Base-by-base conservation (phyloP, 2,888 invertebrate species). In the Tuberolachnus salignus region DNA sequence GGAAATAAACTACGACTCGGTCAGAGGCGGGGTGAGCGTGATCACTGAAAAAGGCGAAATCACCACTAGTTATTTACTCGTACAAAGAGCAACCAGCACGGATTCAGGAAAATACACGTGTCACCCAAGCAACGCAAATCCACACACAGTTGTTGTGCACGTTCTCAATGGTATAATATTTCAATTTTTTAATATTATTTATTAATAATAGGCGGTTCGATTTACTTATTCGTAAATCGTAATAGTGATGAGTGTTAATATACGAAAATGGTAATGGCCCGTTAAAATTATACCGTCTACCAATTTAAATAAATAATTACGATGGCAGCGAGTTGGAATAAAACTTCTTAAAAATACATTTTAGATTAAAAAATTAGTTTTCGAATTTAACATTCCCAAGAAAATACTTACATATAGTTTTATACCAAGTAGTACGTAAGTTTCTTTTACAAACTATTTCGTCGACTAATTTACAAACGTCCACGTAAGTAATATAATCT, bases 61-160 rank as follows among this genome's bases (percentile, higher is more conserved):
- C 53, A 81, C 80, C 69, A 80, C 81, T 19, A 81, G 81, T 55
- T 80, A 80, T 75, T 74, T 81, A 67, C 73, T 81, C 42, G 80
- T 81, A 63, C 80, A 80, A 67, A 78, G 80, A 67, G 81, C 81
- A 55, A 78, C 80, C 49, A 69, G 46, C 63, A 78, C 75, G 51
- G 81, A 81, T 72, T 81, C 81, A 21, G 81, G 81, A 72, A 81
- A 72, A n/a, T 81, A 81, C 67, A 81, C 81, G 42, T 81, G 81
- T 72, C 80, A 81, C 23, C 81, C 81, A 69, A 80, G 80, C 55
- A 72, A 80, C 57, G 81, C 81, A 26, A 81, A 81, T 81, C 81
- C 80, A 59, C 80, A 80, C 69, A 80, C 81, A 23, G 81, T 81
- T 51, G 66, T 72, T 14, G 81, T 81, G 23, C 81, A 81, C 23